A percentile compares a stretch with the other conserved stretches of the same genome.
phyloP scores from a whole-genome alignment of 1,140 invertebrate species.

The Lucilia sericata region DNA sequence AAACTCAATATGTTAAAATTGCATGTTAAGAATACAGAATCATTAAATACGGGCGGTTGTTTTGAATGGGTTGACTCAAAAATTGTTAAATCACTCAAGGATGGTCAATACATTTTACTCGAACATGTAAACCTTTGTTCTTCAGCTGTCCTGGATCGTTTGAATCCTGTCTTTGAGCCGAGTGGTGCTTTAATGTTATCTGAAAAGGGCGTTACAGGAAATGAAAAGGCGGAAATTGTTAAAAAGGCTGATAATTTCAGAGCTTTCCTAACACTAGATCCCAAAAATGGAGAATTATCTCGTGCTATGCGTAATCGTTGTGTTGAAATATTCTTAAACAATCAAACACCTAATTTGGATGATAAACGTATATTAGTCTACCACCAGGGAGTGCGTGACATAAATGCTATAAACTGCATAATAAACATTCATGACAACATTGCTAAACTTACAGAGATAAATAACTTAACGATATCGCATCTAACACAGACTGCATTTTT shows the following conservation, averaged over 20 bases:
- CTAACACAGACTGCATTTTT: constrained; percentile 62
- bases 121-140: constrained; percentile 99
- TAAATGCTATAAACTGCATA: constrained; percentile 68
- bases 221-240: constrained; percentile 80
- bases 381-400: constrained; percentile 69
- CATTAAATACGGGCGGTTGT: constrained; percentile 82
- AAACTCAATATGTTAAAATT: constrained; percentile 49
- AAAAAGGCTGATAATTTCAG: constrained; percentile 92
- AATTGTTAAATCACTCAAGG: constrained; percentile 78
- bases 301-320: constrained; percentile 98
- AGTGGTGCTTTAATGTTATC: constrained; percentile 89
- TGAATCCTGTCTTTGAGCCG: constrained; percentile 95
- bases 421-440: constrained; percentile 70
- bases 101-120: constrained; percentile 69
- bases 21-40: constrained; percentile 69
- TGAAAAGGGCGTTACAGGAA: constrained; percentile 85
- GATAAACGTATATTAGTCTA: constrained; percentile 73
- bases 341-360: constrained; percentile 64
- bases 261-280: constrained; percentile 95
- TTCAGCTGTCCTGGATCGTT: constrained; percentile 93
- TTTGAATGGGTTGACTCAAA: constrained; percentile 99
- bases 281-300: constrained; percentile 94
- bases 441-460: constrained; percentile 63
- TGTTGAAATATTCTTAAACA: constrained; percentile 87
- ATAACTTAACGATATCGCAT: constrained; percentile 62